A percentile compares a stretch with the other conserved stretches of the same genome.
These are phyloP conservation scores for Rhagoletis pomonella DNA, from an alignment of 1,140 invertebrate genomes.

Conservation along the genomic window DNA sequence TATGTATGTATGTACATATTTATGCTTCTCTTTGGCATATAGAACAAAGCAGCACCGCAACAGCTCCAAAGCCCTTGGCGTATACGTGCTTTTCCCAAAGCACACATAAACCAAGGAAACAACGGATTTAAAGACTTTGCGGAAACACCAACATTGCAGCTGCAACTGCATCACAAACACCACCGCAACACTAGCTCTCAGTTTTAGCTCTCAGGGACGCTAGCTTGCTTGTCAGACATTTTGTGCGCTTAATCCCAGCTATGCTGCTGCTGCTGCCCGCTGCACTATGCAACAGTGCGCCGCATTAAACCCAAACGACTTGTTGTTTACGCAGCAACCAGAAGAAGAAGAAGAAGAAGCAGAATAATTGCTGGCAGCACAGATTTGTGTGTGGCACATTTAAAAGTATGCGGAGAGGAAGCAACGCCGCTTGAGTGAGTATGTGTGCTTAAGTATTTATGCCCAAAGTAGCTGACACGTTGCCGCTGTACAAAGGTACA, in stretches of 20 bases:
- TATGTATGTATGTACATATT: too few relatives aligned
- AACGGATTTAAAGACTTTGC: slow-evolving; percentile 41
- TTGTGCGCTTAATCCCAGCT: not conserved
- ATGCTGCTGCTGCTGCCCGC: not conserved
- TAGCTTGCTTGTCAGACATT: not conserved
- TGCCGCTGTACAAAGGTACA: not conserved
- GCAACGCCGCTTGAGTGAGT: not conserved
- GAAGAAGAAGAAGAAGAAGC: not conserved
- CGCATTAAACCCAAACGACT: slow-evolving; percentile 30
- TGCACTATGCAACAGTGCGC: slow-evolving; percentile 18
- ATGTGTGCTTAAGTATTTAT: not conserved
- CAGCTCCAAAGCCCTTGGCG: not conserved
- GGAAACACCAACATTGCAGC: not conserved
- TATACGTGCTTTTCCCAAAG: slow-evolving; percentile 36
- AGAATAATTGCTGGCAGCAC: not conserved
- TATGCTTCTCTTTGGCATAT: not conserved
- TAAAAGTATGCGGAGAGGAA: not conserved
- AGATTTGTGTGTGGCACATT: slow-evolving; percentile 35
- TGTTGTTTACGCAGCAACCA: not conserved
- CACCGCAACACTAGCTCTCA: not conserved
- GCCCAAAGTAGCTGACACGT: not conserved
- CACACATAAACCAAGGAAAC: slow-evolving; percentile 12
- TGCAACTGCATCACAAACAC: not conserved
- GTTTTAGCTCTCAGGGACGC: not conserved
- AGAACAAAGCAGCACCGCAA: not conserved